phyloP scores from a whole-genome alignment of 1,140 invertebrate species.

The Onthophagus taurus region DNA sequence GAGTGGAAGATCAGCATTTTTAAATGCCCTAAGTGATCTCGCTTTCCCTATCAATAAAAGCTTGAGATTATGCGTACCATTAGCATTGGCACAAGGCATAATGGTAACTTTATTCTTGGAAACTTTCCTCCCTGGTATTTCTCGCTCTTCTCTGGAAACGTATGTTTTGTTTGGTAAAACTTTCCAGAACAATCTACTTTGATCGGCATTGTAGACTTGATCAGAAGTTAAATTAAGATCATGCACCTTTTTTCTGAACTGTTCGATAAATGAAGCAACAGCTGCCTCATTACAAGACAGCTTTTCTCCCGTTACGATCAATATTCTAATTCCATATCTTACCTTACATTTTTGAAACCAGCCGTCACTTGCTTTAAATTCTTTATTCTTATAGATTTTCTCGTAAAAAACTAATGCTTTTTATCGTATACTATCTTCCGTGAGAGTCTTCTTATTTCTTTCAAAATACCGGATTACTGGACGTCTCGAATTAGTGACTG shows the following conservation, averaged over 20 bases:
- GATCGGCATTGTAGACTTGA: constrained; percentile 32
- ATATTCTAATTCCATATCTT: not conserved
- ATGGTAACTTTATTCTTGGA: constrained; percentile 34
- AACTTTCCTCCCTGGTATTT: constrained; percentile 27
- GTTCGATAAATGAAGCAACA: constrained; percentile 12
- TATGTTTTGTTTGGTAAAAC: constrained; percentile 27
- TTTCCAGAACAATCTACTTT: constrained; percentile 31
- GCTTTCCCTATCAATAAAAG: constrained; percentile 7
- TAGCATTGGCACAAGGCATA: constrained; percentile 35
- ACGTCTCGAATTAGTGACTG: too few species aligned
- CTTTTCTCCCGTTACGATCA: constrained; percentile 2
- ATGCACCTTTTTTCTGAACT: constrained; percentile 13
- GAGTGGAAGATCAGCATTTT: not conserved
- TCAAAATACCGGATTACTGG: too few species aligned
- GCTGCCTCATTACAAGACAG: not conserved
- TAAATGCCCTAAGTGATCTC: not conserved
- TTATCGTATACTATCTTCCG: too few species aligned
- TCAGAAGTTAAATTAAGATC: constrained; percentile 19
- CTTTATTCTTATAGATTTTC: too few species aligned
- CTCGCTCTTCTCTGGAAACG: constrained; percentile 22
- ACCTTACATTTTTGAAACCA: constrained; percentile 2
- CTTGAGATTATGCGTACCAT: constrained; percentile 31
- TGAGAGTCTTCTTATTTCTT: too few species aligned
- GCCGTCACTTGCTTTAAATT: too few species aligned
- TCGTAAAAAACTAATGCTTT: too few species aligned